Evolutionary conservation across 2,797 vertebrate species (phyloP).

Genomic region (Diceros bicornis): DNA sequence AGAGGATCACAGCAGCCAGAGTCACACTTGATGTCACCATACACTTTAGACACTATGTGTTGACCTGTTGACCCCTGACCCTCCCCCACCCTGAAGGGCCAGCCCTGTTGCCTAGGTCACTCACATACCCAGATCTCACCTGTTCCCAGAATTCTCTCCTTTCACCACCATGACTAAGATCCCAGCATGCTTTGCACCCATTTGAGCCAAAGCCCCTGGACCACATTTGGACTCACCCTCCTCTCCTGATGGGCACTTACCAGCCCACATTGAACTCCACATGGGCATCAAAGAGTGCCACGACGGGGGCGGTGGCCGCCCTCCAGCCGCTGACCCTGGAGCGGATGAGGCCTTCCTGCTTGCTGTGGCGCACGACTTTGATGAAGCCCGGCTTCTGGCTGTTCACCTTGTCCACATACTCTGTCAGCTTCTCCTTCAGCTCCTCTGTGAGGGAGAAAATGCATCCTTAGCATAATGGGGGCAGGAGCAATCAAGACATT

Average conservation of each 20-base stretch:
- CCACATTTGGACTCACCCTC: background rate
- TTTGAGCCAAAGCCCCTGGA: background rate
- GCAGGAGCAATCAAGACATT: too few species aligned
- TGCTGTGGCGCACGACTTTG: slow-evolving; percentile 95
- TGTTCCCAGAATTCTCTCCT: background rate
- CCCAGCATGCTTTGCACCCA: slow-evolving; percentile 16
- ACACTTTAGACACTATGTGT: background rate
- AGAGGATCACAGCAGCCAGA: background rate
- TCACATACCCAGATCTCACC: background rate
- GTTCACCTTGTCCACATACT: slow-evolving; percentile 95
- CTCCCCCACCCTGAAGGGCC: background rate
- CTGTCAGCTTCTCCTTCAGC: slow-evolving; percentile 95
- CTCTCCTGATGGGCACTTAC: slow-evolving; percentile 89
- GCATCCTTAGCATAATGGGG: background rate
- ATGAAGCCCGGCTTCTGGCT: slow-evolving; percentile 94
- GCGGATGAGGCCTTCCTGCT: slow-evolving; percentile 97
- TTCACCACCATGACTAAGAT: background rate
- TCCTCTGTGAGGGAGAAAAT: slow-evolving; percentile 92
- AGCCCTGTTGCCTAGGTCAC: background rate
- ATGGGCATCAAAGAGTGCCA: slow-evolving; percentile 98
- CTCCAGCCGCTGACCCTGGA: slow-evolving; percentile 98
- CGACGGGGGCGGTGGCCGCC: slow-evolving; percentile 95
- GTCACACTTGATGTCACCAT: background rate
- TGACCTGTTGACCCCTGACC: background rate
- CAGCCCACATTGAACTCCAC: slow-evolving; percentile 98